Conservation (phyloP, 2,888 invertebrate genomes). For the Drosophila fulvimacula region DNA sequence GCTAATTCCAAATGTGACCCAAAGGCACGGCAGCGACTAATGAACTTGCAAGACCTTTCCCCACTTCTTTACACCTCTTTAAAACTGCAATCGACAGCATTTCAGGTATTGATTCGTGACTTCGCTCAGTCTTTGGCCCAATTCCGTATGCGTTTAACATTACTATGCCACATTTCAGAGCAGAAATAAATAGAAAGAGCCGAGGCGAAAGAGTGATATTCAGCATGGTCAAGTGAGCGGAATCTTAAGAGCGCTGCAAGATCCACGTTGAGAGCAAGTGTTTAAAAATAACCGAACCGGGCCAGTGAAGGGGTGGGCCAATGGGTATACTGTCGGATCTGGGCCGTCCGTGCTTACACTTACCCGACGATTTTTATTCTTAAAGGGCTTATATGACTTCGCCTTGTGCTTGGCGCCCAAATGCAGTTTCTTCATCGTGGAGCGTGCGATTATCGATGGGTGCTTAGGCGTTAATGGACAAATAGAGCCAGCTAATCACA, state of each 20-base stretch:
- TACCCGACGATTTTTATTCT: constrained; percentile 82
- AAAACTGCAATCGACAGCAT: constrained; percentile 33
- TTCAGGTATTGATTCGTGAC: constrained; percentile 19
- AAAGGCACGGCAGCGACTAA: constrained; percentile 35
- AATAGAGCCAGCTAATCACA: constrained; percentile 34
- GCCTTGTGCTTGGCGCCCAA: constrained; percentile 74
- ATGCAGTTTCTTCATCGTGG: constrained; percentile 81
- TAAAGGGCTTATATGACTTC: constrained; percentile 78
- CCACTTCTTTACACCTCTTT: neutral
- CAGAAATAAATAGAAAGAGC: constrained; percentile 7
- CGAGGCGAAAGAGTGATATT: constrained; percentile 19
- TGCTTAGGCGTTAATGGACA: constrained; percentile 15
- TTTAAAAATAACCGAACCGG: constrained; percentile 57
- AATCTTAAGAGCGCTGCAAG: constrained; percentile 24
- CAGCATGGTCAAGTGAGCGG: constrained; percentile 6
- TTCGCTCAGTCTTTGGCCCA: neutral
- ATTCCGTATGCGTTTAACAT: constrained; percentile 16
- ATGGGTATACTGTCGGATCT: constrained; percentile 21
- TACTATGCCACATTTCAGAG: neutral
- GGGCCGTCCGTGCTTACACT: constrained; percentile 54
- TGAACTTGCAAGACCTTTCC: constrained; percentile 32
- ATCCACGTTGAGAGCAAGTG: constrained; percentile 39
- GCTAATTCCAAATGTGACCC: constrained; percentile 37
- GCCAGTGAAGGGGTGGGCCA: constrained; percentile 16
- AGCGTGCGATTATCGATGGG: neutral